Conservation (phyloP, 2,113 vertebrate species). For the Dasyprocta punctata region DNA sequence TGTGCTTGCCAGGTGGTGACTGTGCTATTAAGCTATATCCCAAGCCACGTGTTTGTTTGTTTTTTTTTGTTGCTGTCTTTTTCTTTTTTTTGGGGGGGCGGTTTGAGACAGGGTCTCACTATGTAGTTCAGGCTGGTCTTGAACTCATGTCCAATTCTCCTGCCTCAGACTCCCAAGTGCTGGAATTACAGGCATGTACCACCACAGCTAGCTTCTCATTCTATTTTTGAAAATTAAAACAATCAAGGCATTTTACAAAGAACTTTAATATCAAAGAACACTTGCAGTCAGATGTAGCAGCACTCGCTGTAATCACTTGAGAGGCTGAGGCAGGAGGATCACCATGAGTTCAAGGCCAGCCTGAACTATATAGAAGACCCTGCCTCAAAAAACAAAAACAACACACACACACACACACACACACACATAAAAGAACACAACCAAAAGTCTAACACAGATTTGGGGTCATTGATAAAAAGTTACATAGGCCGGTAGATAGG, state of each 20-base stretch:
- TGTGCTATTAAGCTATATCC: too few relatives aligned
- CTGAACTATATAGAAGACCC: background rate
- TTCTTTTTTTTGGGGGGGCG: too few relatives aligned
- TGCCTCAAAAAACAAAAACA: background rate
- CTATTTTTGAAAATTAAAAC: background rate
- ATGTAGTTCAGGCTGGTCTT: background rate
- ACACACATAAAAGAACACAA: background rate
- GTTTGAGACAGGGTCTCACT: background rate
- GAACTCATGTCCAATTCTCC: background rate
- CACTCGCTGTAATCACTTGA: background rate
- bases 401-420: background rate
- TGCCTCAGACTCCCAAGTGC: background rate
- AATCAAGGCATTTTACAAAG: background rate
- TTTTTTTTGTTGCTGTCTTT: background rate
- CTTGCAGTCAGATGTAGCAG: background rate
- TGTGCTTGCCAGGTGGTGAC: too few relatives aligned
- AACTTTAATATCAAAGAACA: constrained; percentile 12
- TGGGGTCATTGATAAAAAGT: background rate
- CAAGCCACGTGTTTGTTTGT: too few relatives aligned
- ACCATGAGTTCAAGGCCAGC: background rate
- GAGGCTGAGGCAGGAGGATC: background rate
- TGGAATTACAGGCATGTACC: background rate
- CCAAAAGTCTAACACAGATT: background rate
- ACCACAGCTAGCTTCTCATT: background rate
- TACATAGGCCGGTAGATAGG: background rate